Conservation (phyloP, 2,888 invertebrate species). For the Caenorhabditis becei region DNA sequence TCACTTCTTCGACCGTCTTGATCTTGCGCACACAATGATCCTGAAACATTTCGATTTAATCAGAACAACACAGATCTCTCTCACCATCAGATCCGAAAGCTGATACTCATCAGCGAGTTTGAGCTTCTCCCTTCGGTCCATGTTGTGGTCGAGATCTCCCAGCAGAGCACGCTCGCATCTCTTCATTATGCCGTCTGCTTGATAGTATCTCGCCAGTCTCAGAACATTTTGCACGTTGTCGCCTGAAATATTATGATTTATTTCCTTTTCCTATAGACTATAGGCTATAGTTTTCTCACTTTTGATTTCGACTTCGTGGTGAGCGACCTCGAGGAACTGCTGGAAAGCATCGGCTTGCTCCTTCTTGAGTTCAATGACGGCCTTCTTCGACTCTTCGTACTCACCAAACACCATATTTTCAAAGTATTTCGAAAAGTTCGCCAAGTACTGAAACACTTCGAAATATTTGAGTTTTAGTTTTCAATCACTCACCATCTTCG, state of each 20-base stretch:
- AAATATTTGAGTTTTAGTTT: too few species aligned
- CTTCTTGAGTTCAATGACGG: not conserved
- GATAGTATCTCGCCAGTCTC: not conserved
- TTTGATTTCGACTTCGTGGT: not conserved
- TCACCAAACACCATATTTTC: not conserved
- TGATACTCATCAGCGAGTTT: not conserved
- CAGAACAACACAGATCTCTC: too few species aligned
- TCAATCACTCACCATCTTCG: not conserved
- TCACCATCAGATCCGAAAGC: not conserved
- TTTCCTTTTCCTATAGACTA: not conserved
- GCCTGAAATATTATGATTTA: not conserved
- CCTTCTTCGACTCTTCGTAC: not conserved
- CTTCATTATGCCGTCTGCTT: not conserved
- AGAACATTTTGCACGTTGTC: not conserved
- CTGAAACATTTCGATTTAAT: not conserved
- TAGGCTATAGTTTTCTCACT: not conserved
- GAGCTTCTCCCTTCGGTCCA: not conserved
- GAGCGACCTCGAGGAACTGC: not conserved
- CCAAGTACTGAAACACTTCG: not conserved
- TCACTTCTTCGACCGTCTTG: not conserved
- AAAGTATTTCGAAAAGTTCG: not conserved
- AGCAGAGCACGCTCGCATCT: not conserved
- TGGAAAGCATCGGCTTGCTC: not conserved
- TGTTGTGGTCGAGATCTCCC: not conserved
- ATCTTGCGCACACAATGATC: not conserved